Base-by-base conservation (phyloP, 2,113 vertebrate genomes). In the Sterrhoptilus dennistouni region DNA sequence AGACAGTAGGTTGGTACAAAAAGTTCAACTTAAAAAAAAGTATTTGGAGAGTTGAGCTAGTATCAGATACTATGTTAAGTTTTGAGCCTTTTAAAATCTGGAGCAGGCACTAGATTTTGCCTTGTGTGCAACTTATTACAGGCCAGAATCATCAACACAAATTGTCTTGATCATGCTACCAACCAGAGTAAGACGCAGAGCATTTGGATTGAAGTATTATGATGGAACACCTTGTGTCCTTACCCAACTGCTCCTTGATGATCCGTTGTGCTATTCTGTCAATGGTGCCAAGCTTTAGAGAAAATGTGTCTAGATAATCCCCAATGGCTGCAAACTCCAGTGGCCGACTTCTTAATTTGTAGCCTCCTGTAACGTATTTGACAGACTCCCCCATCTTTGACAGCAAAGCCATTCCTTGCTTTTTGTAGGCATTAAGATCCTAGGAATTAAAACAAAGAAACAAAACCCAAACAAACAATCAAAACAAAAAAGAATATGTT, bases 261-360 rank as follows among this genome's bases (percentile, higher is more conserved):
- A 99, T 99, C 82, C 99, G 98, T 95, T 99, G 99, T 86, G 99
- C 98, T 97, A 99, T 99, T 92, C 99, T 98, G 91, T 99, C 99
- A 40, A 99, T 99, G 82, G 99, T 99, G 82, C 99, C 99, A 92
- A 99, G 98, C 83, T 99, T 99, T 91, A 99, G 98, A 40, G 97
- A 98, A 96, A 99, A 99, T 0, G 98, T 98, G 76, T 99, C 99
- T 89, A 99, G 96, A 96, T 99, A 99, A 8, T 99, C 99, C 3
- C 98, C 98, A 84, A 99, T 98, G 74, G 99, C 98, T 38, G 98
- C 98, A 89, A 99, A 99, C 95, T 99, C 99, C 11, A 98, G 36
- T 3, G 99, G 99, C 36, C 99, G 98, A 59, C 94, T 98, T 95
- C 99, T 98, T 93, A 99, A 97, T 97, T 99, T 99, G 97, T 99